Percentiles rank a stretch among this genome's conserved stretches.
Conservation (phyloP, 2,113 vertebrate species). For the Romanogobio albipinnatus region DNA sequence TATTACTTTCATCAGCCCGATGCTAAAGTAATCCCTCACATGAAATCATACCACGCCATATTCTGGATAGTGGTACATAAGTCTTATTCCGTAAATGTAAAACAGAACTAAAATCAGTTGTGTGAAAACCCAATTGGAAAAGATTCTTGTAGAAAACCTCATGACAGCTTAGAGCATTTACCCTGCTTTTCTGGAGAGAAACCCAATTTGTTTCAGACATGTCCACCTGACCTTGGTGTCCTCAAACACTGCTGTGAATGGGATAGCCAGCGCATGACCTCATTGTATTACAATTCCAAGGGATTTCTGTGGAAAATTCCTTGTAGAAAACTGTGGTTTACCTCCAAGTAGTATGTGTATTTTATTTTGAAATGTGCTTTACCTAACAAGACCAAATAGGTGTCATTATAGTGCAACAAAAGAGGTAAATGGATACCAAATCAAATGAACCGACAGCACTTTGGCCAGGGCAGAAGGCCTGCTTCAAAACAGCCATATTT, state of each 20-base stretch:
- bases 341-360: slow-evolving; percentile 13
- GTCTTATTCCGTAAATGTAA: slow-evolving; percentile 36
- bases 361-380: slow-evolving; percentile 19
- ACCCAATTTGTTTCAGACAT: slow-evolving; percentile 63
- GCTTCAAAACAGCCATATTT: slow-evolving; percentile 34
- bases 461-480: slow-evolving; percentile 8
- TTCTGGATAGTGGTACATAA: slow-evolving; percentile 26
- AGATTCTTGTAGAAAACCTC: slow-evolving; percentile 34
- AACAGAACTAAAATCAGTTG: slow-evolving; percentile 25
- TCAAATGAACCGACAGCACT: slow-evolving; percentile 2
- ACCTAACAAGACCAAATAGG: background rate
- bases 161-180: slow-evolving; percentile 15
- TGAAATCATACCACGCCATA: background rate
- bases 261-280: slow-evolving; percentile 58
- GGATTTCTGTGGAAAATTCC: background rate
- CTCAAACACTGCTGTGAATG: slow-evolving; percentile 17
- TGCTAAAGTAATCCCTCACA: slow-evolving; percentile 33
- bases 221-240: slow-evolving; percentile 53
- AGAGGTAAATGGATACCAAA: slow-evolving; percentile 6
- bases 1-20: background rate
- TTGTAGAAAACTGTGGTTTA: slow-evolving; percentile 14
- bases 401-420: slow-evolving; percentile 15
- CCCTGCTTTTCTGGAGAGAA: slow-evolving; percentile 61
- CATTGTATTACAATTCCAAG: slow-evolving; percentile 50
- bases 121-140: slow-evolving; percentile 44